These are phyloP conservation scores for Vespertilio murinus DNA, from an alignment of 2,797 vertebrate genomes.

Conservation along the genomic window DNA sequence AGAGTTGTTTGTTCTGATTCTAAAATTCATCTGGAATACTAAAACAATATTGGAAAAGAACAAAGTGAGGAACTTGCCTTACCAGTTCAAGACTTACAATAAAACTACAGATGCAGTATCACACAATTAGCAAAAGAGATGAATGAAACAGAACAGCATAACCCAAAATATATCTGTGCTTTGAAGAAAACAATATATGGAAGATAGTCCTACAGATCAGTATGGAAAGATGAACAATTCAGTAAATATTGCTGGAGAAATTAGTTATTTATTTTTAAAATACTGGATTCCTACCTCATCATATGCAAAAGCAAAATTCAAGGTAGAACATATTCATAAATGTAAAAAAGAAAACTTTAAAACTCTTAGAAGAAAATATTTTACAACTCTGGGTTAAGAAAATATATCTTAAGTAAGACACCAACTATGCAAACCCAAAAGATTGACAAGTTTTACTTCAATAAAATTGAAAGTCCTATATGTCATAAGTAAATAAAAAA, in stretches of 20 bases:
- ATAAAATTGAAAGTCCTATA: conserved; percentile 10
- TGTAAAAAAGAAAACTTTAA: background rate
- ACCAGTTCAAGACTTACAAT: background rate
- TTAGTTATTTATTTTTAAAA: background rate
- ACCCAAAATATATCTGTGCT: background rate
- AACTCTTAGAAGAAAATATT: background rate
- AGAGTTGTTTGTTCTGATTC: background rate
- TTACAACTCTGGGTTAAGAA: conserved; percentile 3
- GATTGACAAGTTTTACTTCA: background rate
- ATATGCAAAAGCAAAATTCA: conserved; percentile 10
- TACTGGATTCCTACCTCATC: background rate
- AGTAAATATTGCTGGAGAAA: background rate
- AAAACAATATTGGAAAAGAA: conserved; percentile 21
- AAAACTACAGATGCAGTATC: background rate
- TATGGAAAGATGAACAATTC: background rate
- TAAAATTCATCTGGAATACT: conserved; percentile 8
- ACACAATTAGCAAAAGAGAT: background rate
- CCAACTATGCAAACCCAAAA: conserved; percentile 3
- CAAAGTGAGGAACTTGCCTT: background rate
- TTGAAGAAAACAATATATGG: background rate
- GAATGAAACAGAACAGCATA: background rate
- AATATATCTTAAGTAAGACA: conserved; percentile 44
- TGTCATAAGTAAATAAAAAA: conserved; percentile 26
- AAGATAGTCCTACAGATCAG: background rate
- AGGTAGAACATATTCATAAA: background rate